Evolutionary conservation across 2,113 vertebrate species (phyloP).

Genomic region (Ammodytes dubius): DNA sequence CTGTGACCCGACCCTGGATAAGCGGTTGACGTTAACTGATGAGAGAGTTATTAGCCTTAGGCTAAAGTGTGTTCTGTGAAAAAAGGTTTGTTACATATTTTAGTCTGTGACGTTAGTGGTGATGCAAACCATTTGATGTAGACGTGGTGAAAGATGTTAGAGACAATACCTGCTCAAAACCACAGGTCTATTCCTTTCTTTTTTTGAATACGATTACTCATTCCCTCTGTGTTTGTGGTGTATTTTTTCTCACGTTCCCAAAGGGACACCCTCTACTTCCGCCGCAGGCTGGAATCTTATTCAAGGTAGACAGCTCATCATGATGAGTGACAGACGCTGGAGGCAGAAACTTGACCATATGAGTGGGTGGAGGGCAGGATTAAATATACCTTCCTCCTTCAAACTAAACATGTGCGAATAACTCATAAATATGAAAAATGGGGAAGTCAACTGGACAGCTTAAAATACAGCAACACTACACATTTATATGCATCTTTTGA

Average conservation of each 20-base stretch:
- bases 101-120: neutral
- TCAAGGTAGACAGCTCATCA: conserved; percentile 62
- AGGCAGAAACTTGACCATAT: conserved; percentile 44
- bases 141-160: neutral
- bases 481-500: conserved; percentile 23
- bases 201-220: neutral
- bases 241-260: neutral
- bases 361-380: conserved; percentile 58
- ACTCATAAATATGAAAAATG: conserved; percentile 17
- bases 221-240: neutral
- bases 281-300: conserved; percentile 42
- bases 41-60: neutral
- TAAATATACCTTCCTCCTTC: conserved; percentile 56
- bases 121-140: neutral
- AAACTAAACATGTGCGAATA: conserved; percentile 64
- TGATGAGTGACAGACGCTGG: conserved; percentile 67
- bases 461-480: neutral
- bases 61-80: neutral
- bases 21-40: too few species aligned
- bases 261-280: neutral
- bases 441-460: neutral
- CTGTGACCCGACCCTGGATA: too few species aligned
- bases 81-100: neutral
- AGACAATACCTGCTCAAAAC: neutral
- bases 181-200: neutral